Evolutionary conservation across 2,888 invertebrate species (phyloP).

Genomic region (Thereva unica): DNA sequence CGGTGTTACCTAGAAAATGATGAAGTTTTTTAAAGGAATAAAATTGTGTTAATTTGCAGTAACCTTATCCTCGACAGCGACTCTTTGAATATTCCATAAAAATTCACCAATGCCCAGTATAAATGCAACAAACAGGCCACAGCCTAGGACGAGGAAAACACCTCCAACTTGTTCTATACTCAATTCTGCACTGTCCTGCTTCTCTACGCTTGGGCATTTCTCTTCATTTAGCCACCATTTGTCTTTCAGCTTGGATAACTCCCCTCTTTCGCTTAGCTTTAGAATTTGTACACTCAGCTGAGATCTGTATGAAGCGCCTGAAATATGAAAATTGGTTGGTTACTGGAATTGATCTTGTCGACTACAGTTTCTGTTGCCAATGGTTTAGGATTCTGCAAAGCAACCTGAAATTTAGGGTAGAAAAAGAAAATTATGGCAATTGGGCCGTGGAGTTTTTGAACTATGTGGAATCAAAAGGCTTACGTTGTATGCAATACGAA

Average conservation of each 20-base stretch:
- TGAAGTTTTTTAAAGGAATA: no score
- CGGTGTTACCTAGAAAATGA: conserved; percentile 70
- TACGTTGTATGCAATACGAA: no score
- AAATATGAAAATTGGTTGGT: neutral
- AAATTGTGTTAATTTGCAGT: no score
- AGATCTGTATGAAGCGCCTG: conserved; percentile 78
- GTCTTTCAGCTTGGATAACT: conserved; percentile 77
- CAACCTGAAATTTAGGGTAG: no score
- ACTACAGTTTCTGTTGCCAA: no score
- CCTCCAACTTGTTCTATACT: conserved; percentile 78
- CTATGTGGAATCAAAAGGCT: no score
- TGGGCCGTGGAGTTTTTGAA: no score
- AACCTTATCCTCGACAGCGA: conserved; percentile 79
- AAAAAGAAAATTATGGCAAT: no score
- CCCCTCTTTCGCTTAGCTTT: conserved; percentile 86
- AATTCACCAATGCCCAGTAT: conserved; percentile 83
- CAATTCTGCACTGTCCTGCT: conserved; percentile 52
- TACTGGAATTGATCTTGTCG: no score
- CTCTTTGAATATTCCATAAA: conserved; percentile 78
- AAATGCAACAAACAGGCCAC: conserved; percentile 73
- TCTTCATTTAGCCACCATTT: conserved; percentile 82
- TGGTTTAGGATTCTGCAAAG: no score
- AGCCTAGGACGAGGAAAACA: conserved; percentile 82
- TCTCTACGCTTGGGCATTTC: conserved; percentile 48
- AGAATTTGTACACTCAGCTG: conserved; percentile 85